Percentiles rank a stretch among this genome's conserved stretches.
Evolutionary conservation across 2,888 invertebrate species (phyloP).

Genomic region (Colostygia pectinataria): DNA sequence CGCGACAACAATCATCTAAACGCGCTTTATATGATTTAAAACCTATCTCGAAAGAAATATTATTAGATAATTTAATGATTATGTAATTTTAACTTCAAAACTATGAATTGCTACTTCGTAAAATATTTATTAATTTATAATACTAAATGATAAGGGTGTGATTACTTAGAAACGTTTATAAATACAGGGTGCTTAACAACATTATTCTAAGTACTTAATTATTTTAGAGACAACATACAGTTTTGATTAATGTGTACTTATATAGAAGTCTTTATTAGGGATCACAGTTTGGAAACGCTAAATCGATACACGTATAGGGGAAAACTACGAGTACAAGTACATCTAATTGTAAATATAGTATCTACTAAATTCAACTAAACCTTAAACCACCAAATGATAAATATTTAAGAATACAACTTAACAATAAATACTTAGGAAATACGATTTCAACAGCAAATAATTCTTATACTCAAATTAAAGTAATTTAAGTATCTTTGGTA

Average conservation of each 20-base stretch:
- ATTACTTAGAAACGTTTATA: conserved; percentile 20
- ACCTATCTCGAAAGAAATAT: conserved; percentile 1
- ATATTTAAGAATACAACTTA: too few species aligned
- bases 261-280: conserved; percentile 81
- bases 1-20: conserved; percentile 54
- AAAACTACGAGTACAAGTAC: conserved; percentile 31
- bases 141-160: conserved; percentile 13
- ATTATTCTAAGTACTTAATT: conserved; percentile 35
- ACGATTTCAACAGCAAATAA: too few species aligned
- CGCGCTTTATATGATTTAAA: conserved; percentile 8
- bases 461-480: too few species aligned
- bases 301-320: conserved; percentile 56
- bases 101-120: conserved; percentile 8
- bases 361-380: conserved; percentile 21
- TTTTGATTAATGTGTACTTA: conserved; percentile 65
- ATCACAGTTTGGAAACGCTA: conserved; percentile 82
- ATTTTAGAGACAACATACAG: conserved; percentile 42
- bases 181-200: conserved; percentile 35
- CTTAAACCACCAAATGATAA: neutral
- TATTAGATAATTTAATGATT: conserved; percentile 3
- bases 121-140: too few species aligned
- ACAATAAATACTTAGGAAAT: too few species aligned
- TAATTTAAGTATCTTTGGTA: too few species aligned
- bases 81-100: neutral
- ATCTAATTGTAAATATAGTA: conserved; percentile 22